A percentile compares a stretch with the other conserved stretches of the same genome.
Evolutionary conservation across 2,888 invertebrate genomes (phyloP).

Genomic region (Sisyra nigra): DNA sequence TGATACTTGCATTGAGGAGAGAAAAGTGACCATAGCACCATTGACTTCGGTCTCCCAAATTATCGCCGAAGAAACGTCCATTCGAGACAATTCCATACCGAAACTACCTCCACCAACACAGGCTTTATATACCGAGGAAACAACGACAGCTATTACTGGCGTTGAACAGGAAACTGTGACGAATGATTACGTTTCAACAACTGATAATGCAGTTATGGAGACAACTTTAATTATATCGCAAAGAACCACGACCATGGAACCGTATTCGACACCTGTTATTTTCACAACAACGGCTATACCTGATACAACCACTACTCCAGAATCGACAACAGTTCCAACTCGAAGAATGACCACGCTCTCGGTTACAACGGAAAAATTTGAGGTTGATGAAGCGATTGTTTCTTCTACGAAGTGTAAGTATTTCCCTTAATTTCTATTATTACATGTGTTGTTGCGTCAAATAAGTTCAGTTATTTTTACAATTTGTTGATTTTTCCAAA

Average conservation of each 20-base stretch:
- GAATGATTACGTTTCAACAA: constrained; percentile 9
- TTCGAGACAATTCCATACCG: constrained; percentile 18
- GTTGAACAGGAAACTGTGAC: constrained; percentile 12
- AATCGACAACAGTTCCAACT: constrained; percentile 17
- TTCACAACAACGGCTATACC: constrained; percentile 13
- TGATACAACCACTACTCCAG: constrained; percentile 15
- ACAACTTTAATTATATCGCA: constrained; percentile 19
- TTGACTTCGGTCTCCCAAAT: constrained; percentile 2
- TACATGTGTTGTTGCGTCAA: no score
- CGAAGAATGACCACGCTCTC: neutral
- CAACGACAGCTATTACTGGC: constrained; percentile 15
- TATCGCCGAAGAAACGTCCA: constrained; percentile 9
- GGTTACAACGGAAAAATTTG: constrained; percentile 2
- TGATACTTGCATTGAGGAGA: constrained; percentile 40
- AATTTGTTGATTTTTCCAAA: no score
- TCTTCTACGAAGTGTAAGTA: constrained; percentile 5
- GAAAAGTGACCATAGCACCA: constrained; percentile 21
- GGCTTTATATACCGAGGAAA: constrained; percentile 19
- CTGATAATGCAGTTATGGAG: neutral
- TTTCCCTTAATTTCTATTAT: neutral
- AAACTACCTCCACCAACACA: constrained; percentile 13
- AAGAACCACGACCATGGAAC: constrained; percentile 32
- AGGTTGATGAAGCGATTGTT: constrained; percentile 7
- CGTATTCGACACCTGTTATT: constrained; percentile 21
- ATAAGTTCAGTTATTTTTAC: no score